phyloP scores from a whole-genome alignment of 2,113 vertebrate genomes.

The Petromus typicus region DNA sequence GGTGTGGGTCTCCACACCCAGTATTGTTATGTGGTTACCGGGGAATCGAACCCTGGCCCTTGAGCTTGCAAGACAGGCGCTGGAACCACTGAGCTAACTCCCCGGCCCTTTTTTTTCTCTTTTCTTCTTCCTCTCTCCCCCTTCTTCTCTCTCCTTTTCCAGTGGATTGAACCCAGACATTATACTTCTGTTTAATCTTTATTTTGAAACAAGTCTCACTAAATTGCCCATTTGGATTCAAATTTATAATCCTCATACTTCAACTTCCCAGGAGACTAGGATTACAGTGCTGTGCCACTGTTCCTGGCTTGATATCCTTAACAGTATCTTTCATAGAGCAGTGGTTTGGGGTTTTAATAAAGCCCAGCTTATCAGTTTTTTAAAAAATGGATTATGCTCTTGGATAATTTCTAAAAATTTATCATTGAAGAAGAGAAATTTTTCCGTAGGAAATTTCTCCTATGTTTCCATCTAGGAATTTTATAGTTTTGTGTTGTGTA shows the following conservation, averaged over 20 bases:
- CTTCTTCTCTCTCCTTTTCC: background rate
- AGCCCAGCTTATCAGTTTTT: background rate
- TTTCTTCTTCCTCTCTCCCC: background rate
- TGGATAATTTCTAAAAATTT: background rate
- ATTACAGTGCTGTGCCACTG: background rate
- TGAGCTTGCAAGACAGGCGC: too few relatives aligned
- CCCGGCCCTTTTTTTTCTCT: background rate
- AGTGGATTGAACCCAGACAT: background rate
- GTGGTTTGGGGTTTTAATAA: background rate
- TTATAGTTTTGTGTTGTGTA: background rate
- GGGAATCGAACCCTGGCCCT: too few relatives aligned
- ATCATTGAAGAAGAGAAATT: background rate
- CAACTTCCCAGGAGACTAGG: background rate
- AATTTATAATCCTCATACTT: background rate
- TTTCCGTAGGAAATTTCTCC: background rate
- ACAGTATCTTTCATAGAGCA: background rate
- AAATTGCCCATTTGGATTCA: background rate
- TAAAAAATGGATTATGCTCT: background rate
- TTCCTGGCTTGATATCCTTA: background rate
- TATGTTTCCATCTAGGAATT: background rate
- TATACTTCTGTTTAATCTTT: background rate
- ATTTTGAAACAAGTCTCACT: background rate
- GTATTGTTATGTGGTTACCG: too few relatives aligned
- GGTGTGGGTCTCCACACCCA: too few relatives aligned
- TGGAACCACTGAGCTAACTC: too few relatives aligned